Percentiles rank a stretch among this genome's conserved stretches.
These are phyloP conservation scores for Prionailurus bengalensis DNA, from an alignment of 2,113 vertebrate genomes.

Conservation along the genomic window DNA sequence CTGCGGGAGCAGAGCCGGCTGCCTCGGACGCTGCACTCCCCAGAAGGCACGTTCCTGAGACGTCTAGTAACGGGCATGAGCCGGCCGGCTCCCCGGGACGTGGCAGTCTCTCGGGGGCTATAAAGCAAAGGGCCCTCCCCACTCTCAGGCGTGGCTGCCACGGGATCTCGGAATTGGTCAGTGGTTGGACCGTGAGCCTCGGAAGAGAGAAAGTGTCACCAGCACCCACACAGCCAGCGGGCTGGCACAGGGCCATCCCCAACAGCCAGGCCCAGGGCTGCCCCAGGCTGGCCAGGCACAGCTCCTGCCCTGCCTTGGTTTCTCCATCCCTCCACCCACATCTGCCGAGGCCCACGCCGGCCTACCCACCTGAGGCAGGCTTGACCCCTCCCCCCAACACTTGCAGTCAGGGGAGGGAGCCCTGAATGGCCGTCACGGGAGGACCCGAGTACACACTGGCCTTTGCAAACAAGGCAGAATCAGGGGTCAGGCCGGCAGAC, in stretches of 20 bases:
- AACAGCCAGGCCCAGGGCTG: neutral
- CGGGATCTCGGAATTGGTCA: too few species aligned
- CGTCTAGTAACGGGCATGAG: neutral
- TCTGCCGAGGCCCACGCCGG: neutral
- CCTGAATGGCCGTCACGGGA: fast-evolving
- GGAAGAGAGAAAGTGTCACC: neutral
- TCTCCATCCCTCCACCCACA: neutral
- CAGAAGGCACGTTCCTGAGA: neutral
- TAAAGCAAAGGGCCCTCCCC: neutral
- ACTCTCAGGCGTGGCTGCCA: neutral
- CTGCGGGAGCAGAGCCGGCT: neutral
- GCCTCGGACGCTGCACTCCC: neutral
- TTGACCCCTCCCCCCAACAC: neutral
- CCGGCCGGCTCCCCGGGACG: neutral
- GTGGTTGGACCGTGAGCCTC: neutral
- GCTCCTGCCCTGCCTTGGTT: fast-evolving
- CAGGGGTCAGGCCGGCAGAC: too few species aligned
- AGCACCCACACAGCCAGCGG: neutral
- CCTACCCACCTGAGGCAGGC: fast-evolving
- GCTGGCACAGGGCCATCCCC: fast-evolving
- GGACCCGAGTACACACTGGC: neutral
- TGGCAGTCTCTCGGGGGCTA: fast-evolving
- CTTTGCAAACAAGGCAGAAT: neutral
- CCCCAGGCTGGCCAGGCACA: neutral
- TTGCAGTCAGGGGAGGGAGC: neutral